Evolutionary conservation across 2,113 vertebrate genomes (phyloP), one percentile per base, ranked within the genome.

Genomic region (Hippocampus guttulatus): DNA sequence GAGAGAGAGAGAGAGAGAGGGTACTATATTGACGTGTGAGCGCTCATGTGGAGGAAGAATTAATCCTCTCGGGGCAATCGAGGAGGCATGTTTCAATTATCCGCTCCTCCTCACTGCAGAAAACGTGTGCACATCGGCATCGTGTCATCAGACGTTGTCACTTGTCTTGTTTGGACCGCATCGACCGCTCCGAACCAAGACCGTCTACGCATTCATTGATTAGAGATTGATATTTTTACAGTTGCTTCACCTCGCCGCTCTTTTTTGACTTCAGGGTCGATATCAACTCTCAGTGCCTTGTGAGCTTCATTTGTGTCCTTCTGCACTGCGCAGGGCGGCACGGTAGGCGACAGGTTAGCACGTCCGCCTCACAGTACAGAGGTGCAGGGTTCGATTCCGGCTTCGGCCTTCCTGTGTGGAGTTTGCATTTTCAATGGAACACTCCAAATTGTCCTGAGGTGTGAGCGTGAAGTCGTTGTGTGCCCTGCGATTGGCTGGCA

Each of bases 31-130:
- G 69, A 86, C 79, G 74, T 73, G 73, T 80, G 74, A 83, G 78
- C 71, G 75, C 79, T 80, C 75, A 75, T 78, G 74, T 78, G 80
- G 77, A 85, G 80, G 84, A 75, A 77, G 69, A 83, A 76, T 70
- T 40, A 77, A 85, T 83, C 68, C 78, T 82, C 82, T 65, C 68
- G 81, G 80, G 76, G 80, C 62, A 54, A 77, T 12, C 40, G 69
- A 79, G 71, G 67, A 81, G 69, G 67, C 38, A 62, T 76, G 77
- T 83, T 85, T 84, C 76, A 83, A 83, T 84, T 83, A 73, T 79
- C 76, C 81, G 54, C 72, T 68, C 58, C 68, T 63, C 16, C 47
- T 51, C 47, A 16, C 47, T 51, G 47, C 47, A 18, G 47, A 51
- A 52, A 8, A 8, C 2, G 51, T 4, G 20, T 21, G 51, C 51